Evolutionary conservation across 2,797 vertebrate species (phyloP).

Genomic region (Microhierax caerulescens): DNA sequence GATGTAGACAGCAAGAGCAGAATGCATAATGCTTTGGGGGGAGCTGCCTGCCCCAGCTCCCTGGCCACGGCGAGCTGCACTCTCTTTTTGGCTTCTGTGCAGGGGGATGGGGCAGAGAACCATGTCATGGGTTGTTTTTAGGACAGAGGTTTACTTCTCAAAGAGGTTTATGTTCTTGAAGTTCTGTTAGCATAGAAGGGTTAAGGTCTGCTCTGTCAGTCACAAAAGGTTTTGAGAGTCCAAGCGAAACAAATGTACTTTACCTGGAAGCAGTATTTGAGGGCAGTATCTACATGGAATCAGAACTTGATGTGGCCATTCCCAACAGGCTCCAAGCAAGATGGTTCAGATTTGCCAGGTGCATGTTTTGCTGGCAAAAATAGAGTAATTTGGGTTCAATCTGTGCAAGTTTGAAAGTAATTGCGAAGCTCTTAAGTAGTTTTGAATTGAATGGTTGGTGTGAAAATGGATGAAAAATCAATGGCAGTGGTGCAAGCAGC

Average conservation of each 20-base stretch:
- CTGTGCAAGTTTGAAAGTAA: neutral
- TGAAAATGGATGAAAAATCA: neutral
- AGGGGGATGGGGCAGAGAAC: neutral
- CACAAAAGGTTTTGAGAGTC: neutral
- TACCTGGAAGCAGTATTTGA: neutral
- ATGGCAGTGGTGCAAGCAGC: neutral
- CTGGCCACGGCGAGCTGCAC: neutral
- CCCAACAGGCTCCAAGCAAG: neutral
- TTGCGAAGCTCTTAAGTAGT: neutral
- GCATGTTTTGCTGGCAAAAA: neutral
- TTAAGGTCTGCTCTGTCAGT: neutral
- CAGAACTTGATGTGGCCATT: neutral
- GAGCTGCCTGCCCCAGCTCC: neutral
- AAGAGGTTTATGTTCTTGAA: neutral
- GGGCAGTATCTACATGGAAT: neutral
- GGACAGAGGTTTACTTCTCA: neutral
- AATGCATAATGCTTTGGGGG: rapidly evolving
- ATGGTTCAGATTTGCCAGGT: neutral
- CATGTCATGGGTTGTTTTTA: neutral
- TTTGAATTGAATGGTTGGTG: neutral
- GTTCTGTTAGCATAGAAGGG: neutral
- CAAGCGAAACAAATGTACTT: neutral
- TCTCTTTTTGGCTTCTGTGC: neutral
- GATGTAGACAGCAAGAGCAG: neutral
- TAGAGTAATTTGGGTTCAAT: neutral